Base-by-base conservation (phyloP, 2,113 vertebrate genomes). In the Numida meleagris region DNA sequence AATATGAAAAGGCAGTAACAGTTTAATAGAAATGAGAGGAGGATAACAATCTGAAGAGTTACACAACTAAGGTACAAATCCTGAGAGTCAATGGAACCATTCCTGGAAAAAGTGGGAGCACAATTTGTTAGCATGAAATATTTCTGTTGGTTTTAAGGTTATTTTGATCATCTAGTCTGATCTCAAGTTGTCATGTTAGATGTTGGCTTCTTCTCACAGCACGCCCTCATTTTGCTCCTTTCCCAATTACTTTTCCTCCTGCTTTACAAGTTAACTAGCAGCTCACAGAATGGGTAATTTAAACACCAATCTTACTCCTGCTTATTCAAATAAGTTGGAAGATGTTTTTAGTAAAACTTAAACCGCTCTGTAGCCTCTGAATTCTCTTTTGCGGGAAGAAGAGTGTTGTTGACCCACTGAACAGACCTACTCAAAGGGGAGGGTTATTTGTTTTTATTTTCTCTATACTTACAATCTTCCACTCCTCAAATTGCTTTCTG, bases 401-500 rank as follows among this genome's bases (percentile, higher is more conserved):
- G 10, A 65, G 25, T 18, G 23, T 12, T 82, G 15, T 42, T 87
- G 59, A 48, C 12, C 24, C 15, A 61, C 4, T 83, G 81, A 83
- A 91, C 72, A 62, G 0, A 1, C 67, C 31, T 62, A 82, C 87
- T 45, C n/a, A 72, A 88, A 88, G 42, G 6, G 7, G 16, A 85
- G 14, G 43, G 33, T 87, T 65, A 68, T 80, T 77, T 86, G 55
- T 1, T 36, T 34, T 86, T 92, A 57, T 92, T 92, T 96, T 65
- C 78, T 43, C 78, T 61, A 42, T 50, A 55, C 25, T 80, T 81
- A 53, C 42, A 76, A 89, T 94, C 73, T 94, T 90, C 50, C 51
- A 27, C 31, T 80, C 40, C 74, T 90, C 70, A 94, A 74, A 95
- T 67, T 92, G 51, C 34, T 94, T 90, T 88, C 50, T 82, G 82